phyloP scores from a whole-genome alignment of 92 coral and sea anemone genomes.

The Parazoanthus swiftii region DNA sequence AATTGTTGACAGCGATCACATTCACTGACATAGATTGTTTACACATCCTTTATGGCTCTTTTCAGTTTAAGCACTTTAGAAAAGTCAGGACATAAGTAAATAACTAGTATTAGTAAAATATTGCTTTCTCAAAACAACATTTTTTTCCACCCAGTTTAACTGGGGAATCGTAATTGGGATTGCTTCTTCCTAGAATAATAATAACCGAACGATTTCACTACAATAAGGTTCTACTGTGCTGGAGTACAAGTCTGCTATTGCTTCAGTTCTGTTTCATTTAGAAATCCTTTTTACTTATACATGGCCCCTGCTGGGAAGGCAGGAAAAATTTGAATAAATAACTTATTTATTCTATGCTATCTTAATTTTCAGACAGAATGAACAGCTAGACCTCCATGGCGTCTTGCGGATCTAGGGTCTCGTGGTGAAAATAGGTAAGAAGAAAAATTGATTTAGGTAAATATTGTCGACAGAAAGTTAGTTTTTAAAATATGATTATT shows the following conservation, averaged over 20 bases:
- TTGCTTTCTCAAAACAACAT: not conserved
- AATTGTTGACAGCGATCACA: slow-evolving; percentile 1
- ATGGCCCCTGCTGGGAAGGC: not conserved
- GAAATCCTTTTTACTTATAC: not conserved
- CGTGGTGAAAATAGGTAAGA: not conserved
- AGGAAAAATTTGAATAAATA: too few relatives aligned
- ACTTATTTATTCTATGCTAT: not conserved
- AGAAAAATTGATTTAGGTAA: not conserved
- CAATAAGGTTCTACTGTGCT: not conserved
- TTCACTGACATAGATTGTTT: slow-evolving; percentile 5
- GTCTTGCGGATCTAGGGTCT: not conserved
- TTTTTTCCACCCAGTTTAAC: not conserved
- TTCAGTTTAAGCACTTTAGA: slow-evolving; percentile 17
- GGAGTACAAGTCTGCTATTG: not conserved
- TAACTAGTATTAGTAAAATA: not conserved
- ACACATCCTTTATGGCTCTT: slow-evolving; percentile 3
- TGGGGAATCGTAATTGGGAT: not conserved
- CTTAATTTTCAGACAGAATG: not conserved
- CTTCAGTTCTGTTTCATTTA: not conserved
- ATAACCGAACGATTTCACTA: not conserved
- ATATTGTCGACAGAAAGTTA: not conserved
- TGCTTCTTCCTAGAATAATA: not conserved
- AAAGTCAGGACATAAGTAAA: not conserved
- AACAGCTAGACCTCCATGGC: not conserved
- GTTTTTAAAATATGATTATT: not conserved